These are phyloP conservation scores for Eupleurogrammus muticus DNA, from an alignment of 2,797 vertebrate species.

Conservation along the genomic window DNA sequence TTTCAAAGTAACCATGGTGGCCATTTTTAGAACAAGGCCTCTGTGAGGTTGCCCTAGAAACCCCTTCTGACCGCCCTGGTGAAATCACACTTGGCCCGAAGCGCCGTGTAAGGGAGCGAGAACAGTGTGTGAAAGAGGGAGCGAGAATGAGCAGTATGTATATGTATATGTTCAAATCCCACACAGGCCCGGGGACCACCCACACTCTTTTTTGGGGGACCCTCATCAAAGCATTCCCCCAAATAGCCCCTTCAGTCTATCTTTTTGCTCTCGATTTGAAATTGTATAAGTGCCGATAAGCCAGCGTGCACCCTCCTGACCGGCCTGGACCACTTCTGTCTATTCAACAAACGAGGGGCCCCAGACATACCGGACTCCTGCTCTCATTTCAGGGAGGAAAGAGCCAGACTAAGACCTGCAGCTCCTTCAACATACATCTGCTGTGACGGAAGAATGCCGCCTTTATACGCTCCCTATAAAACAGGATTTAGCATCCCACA, in stretches of 20 bases:
- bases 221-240: conserved; percentile 73
- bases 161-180: conserved; percentile 57
- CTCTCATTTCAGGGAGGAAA: conserved; percentile 56
- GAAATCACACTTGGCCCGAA: conserved; percentile 81
- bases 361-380: conserved; percentile 54
- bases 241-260: conserved; percentile 50
- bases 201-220: conserved; percentile 57
- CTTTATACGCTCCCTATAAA: conserved; percentile 66
- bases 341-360: conserved; percentile 59
- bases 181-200: conserved; percentile 71
- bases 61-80: conserved; percentile 80
- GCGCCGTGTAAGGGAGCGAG: conserved; percentile 55
- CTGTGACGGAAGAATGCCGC: conserved; percentile 57
- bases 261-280: conserved; percentile 52
- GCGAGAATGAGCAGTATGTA: conserved; percentile 56
- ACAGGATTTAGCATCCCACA: conserved; percentile 68
- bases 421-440: conserved; percentile 52
- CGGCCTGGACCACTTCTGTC: conserved; percentile 55
- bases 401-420: conserved; percentile 31
- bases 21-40: conserved; percentile 85
- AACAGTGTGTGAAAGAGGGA: conserved; percentile 61
- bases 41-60: conserved; percentile 85
- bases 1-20: conserved; percentile 84
- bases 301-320: conserved; percentile 55
- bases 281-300: conserved; percentile 68